Conservation (phyloP, 2,113 vertebrate species). For the Phainopepla nitens region DNA sequence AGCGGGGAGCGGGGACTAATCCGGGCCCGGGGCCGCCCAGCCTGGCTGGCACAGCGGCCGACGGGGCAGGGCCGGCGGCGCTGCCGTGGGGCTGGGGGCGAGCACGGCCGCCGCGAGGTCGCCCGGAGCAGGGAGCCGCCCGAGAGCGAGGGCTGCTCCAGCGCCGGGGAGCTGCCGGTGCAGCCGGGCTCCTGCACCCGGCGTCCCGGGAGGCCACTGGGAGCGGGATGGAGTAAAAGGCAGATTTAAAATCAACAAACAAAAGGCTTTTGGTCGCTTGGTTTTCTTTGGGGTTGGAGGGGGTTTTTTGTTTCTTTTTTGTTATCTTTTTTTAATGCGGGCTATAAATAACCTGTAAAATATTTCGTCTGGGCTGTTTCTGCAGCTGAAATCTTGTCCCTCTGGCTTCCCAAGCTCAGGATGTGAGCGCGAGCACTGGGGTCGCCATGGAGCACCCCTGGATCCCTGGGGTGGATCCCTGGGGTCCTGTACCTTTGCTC, state of each 20-base stretch:
- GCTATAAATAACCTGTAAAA: slow-evolving; percentile 38
- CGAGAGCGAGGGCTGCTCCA: not conserved
- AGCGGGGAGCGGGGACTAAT: not conserved
- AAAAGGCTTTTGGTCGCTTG: not conserved
- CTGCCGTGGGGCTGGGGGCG: not conserved
- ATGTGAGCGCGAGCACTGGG: not conserved
- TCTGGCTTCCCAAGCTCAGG: not conserved
- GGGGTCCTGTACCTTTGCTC: not conserved
- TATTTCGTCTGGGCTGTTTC: not conserved
- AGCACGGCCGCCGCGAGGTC: not conserved
- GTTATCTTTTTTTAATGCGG: not conserved
- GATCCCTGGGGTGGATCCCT: too few species aligned
- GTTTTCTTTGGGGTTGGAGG: not conserved
- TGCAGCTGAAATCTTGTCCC: not conserved
- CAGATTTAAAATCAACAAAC: not conserved
- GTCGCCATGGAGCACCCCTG: rapidly evolving
- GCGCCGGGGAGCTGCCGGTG: not conserved
- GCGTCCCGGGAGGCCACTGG: not conserved
- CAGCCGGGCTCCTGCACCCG: not conserved
- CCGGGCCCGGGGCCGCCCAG: not conserved
- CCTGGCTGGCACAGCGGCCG: not conserved
- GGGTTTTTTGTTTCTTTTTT: not conserved
- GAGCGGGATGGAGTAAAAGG: not conserved
- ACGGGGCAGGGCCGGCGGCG: not conserved
- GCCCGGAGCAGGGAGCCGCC: not conserved